phyloP scores from a whole-genome alignment of 2,797 vertebrate species.

The Phrynocephalus vlangalii region DNA sequence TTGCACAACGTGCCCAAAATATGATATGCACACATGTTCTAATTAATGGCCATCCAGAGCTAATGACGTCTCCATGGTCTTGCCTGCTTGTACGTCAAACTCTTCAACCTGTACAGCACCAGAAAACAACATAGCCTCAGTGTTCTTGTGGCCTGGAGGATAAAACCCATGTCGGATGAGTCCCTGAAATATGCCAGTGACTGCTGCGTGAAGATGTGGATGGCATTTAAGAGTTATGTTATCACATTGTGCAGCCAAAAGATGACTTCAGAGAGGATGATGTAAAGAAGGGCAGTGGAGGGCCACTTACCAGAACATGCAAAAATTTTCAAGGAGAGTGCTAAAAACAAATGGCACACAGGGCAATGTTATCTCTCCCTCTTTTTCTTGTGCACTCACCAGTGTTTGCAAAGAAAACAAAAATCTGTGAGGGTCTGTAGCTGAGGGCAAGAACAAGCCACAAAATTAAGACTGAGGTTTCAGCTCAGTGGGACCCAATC shows the following conservation, averaged over 20 bases:
- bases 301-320: background rate
- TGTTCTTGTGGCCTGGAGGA: background rate
- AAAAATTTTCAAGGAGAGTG: background rate
- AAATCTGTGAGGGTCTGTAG: background rate
- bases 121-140: background rate
- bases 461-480: background rate
- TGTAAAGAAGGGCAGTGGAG: background rate
- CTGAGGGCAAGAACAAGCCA: background rate
- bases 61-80: background rate
- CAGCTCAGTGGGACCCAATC: background rate
- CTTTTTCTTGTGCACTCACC: background rate
- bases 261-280: background rate
- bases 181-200: background rate
- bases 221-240: background rate
- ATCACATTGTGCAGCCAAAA: background rate
- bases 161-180: background rate
- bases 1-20: no score
- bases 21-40: no score
- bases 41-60: background rate
- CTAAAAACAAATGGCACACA: background rate
- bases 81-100: background rate
- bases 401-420: no score
- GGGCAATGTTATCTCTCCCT: background rate
- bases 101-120: background rate
- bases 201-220: background rate